phyloP scores from a whole-genome alignment of 1,140 invertebrate genomes.

The Zaprionus kolodkinae region DNA sequence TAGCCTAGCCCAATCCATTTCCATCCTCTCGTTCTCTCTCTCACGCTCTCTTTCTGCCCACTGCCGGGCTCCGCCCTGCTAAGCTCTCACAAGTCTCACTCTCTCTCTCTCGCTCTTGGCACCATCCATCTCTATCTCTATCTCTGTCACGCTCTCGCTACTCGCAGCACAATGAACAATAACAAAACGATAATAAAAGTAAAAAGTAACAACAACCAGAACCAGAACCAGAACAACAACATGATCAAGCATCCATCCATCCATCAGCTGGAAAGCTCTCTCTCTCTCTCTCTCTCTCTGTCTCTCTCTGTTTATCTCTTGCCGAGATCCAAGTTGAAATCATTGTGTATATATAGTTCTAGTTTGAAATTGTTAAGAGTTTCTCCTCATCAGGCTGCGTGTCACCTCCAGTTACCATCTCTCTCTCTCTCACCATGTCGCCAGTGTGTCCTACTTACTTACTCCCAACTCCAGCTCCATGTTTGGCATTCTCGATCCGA shows the following conservation, averaged over 20 bases:
- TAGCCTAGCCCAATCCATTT: neutral
- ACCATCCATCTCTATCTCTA: neutral
- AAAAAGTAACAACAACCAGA: conserved; percentile 1
- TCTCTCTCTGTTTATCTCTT: neutral
- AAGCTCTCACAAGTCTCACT: neutral
- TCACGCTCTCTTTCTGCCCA: neutral
- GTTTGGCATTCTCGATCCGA: conserved; percentile 19
- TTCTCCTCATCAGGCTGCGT: conserved; percentile 32
- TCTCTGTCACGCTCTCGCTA: neutral
- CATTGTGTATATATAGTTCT: conserved; percentile 32
- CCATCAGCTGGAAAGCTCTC: conserved; percentile 4
- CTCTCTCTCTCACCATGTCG: neutral
- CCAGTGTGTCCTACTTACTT: conserved; percentile 8
- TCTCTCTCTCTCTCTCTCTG: neutral
- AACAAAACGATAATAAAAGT: conserved; percentile 12
- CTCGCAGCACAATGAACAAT: conserved; percentile 22
- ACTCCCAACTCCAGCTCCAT: neutral
- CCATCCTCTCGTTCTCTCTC: neutral
- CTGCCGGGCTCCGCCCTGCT: conserved; percentile 1
- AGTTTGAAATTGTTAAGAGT: conserved; percentile 39
- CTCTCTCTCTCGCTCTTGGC: neutral
- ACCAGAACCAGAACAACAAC: neutral
- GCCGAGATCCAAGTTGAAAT: conserved; percentile 24
- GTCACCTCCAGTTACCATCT: neutral
- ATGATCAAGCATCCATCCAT: conserved; percentile 5